These are phyloP conservation scores for Microctenopoma stevenorrisi DNA, from an alignment of 2,797 vertebrate genomes.

Conservation along the genomic window DNA sequence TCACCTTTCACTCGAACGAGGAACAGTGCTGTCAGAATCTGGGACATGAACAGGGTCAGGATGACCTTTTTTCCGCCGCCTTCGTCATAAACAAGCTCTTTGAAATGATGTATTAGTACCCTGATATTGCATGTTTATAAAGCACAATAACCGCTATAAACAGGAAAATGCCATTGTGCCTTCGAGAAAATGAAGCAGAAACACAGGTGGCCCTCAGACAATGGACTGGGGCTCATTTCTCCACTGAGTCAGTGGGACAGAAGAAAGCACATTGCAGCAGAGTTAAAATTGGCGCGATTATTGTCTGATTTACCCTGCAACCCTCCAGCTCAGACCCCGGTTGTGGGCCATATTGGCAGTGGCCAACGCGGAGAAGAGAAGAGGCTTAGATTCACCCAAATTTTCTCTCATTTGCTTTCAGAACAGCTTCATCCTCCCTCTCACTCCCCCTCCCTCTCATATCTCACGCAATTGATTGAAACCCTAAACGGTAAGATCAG, in stretches of 20 bases:
- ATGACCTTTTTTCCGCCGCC: conserved; percentile 57
- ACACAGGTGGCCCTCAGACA: conserved; percentile 72
- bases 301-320: conserved; percentile 49
- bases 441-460: conserved; percentile 55
- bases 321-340: conserved; percentile 33
- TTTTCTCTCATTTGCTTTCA: conserved; percentile 60
- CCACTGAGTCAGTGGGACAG: conserved; percentile 54
- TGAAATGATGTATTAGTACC: conserved; percentile 51
- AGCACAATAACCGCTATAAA: conserved; percentile 40
- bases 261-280: conserved; percentile 57
- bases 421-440: conserved; percentile 50
- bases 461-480: conserved; percentile 78
- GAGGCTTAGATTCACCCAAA: conserved; percentile 48
- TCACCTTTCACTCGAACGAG: conserved; percentile 49
- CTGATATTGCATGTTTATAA: conserved; percentile 55
- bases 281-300: conserved; percentile 55
- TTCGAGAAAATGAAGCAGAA: conserved; percentile 58
- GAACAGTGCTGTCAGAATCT: conserved; percentile 38
- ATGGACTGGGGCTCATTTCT: conserved; percentile 56
- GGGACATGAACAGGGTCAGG: conserved; percentile 61
- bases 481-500: conserved; percentile 70
- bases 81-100: conserved; percentile 6
- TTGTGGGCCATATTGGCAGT: conserved; percentile 27
- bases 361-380: conserved; percentile 33
- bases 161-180: conserved; percentile 64